These are phyloP conservation scores for Scrobipalpa atriplicella DNA, from an alignment of 2,888 invertebrate genomes.

Conservation along the genomic window DNA sequence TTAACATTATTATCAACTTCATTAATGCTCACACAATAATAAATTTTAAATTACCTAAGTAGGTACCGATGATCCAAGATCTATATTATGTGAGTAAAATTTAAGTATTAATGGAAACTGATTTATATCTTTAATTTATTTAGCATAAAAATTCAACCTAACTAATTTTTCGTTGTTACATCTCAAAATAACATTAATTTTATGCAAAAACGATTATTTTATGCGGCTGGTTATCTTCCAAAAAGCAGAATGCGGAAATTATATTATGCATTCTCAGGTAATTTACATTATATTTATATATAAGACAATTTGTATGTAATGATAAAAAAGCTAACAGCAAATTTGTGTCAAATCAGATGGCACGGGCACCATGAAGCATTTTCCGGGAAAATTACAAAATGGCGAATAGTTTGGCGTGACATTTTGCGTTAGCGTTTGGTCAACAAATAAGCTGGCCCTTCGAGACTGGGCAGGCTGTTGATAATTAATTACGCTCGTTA, in stretches of 20 bases:
- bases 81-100: too few relatives aligned
- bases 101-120: too few relatives aligned
- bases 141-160: too few relatives aligned
- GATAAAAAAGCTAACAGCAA: too few relatives aligned
- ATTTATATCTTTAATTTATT: too few relatives aligned
- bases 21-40: too few relatives aligned
- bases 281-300: neutral
- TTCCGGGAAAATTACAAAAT: constrained; percentile 32
- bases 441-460: constrained; percentile 1
- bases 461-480: neutral
- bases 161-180: neutral
- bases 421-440: constrained; percentile 48
- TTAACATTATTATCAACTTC: too few relatives aligned
- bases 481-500: constrained; percentile 8
- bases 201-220: neutral
- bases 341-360: too few relatives aligned
- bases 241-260: neutral
- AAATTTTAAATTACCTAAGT: too few relatives aligned
- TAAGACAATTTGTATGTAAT: too few relatives aligned
- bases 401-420: constrained; percentile 69
- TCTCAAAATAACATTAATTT: constrained; percentile 6
- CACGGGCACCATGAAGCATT: neutral
- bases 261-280: neutral
- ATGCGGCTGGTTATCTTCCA: neutral
- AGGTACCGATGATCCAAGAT: too few relatives aligned